Evolutionary conservation across 2,797 vertebrate species (phyloP).

Genomic region (Takifugu rubripes): DNA sequence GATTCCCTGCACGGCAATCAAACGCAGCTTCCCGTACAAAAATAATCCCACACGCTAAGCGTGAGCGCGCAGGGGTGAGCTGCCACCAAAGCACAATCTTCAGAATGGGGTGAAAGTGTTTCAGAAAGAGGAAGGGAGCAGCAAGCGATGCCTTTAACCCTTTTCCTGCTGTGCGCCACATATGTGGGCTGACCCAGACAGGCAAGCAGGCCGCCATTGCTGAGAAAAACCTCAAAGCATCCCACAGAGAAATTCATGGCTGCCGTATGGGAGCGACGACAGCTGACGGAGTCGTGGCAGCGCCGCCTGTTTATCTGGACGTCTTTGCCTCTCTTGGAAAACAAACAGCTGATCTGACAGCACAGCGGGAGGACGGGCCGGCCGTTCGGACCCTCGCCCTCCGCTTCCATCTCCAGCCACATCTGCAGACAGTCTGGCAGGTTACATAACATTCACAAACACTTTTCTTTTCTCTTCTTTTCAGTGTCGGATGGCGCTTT

Average conservation of each 20-base stretch:
- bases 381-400: constrained; percentile 42
- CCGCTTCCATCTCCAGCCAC: constrained; percentile 32
- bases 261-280: constrained; percentile 30
- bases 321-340: constrained; percentile 63
- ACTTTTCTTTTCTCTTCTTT: constrained; percentile 58
- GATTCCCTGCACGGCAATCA: constrained; percentile 79
- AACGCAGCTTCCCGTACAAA: constrained; percentile 76
- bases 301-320: constrained; percentile 71
- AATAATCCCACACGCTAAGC: constrained; percentile 74
- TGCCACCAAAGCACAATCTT: constrained; percentile 51
- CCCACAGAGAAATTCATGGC: constrained; percentile 65
- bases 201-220: constrained; percentile 68
- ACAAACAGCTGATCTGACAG: constrained; percentile 74
- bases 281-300: constrained; percentile 57
- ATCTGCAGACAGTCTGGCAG: constrained; percentile 61
- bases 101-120: constrained; percentile 45
- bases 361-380: constrained; percentile 57
- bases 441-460: constrained; percentile 67
- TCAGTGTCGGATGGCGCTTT: constrained; percentile 41
- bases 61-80: constrained; percentile 47
- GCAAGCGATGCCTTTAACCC: constrained; percentile 59
- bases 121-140: constrained; percentile 39
- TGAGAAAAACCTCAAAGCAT: constrained; percentile 75
- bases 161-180: constrained; percentile 70
- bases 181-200: constrained; percentile 75